Evolutionary conservation across 2,113 vertebrate species (phyloP).

Genomic region (Emydocephalus ijimae): DNA sequence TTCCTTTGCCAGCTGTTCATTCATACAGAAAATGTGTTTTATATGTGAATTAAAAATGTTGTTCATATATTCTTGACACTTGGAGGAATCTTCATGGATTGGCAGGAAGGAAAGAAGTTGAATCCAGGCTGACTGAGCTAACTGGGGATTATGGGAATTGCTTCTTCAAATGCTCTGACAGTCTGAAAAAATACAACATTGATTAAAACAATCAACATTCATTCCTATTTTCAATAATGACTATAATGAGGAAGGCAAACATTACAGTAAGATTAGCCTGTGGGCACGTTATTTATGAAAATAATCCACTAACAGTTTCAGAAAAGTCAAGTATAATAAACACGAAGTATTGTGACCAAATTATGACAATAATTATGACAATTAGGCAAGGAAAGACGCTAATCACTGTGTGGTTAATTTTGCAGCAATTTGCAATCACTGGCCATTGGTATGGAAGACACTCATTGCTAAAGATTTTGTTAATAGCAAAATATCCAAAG

Average conservation of each 20-base stretch:
- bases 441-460: neutral
- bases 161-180: neutral
- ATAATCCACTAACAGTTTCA: neutral
- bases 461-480: neutral
- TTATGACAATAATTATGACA: neutral
- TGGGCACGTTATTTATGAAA: neutral
- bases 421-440: neutral
- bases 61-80: too few relatives aligned
- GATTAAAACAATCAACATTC: neutral
- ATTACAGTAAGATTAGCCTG: neutral
- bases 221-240: neutral
- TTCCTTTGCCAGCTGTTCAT: neutral
- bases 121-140: neutral
- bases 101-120: neutral
- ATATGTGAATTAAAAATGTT: neutral
- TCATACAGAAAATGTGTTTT: neutral
- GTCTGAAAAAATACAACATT: neutral
- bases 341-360: neutral
- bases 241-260: neutral
- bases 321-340: neutral
- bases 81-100: neutral
- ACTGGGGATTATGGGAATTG: neutral
- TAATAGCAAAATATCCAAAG: neutral
- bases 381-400: neutral
- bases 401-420: neutral